phyloP scores from a whole-genome alignment of 2,888 invertebrate species.

The Halocaridina rubra region DNA sequence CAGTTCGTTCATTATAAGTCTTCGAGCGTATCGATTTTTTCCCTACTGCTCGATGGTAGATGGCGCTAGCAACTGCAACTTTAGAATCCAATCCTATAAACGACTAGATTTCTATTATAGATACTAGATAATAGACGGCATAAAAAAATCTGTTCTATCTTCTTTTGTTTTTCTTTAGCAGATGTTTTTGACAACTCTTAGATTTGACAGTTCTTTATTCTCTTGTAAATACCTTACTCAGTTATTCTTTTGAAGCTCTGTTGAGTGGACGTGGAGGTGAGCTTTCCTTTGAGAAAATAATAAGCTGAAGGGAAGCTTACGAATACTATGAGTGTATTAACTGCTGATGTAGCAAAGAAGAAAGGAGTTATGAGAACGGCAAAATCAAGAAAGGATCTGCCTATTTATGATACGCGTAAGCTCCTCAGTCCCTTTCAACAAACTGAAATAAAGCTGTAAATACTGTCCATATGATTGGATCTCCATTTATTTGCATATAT shows the following conservation, averaged over 20 bases:
- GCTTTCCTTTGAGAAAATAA: not conserved
- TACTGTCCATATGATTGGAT: no score
- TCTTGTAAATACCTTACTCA: conserved; percentile 41
- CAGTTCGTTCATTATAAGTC: conserved; percentile 22
- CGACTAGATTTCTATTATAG: not conserved
- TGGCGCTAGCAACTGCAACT: conserved; percentile 2
- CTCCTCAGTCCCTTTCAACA: no score
- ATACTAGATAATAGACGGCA: not conserved
- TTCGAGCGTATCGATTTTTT: conserved; percentile 22
- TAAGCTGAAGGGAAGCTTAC: not conserved
- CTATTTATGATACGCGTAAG: conserved; percentile 28
- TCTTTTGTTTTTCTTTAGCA: not conserved
- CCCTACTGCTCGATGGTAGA: not conserved
- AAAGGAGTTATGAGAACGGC: conserved; percentile 43
- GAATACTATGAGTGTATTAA: conserved; percentile 47
- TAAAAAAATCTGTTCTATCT: not conserved
- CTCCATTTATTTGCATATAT: not conserved
- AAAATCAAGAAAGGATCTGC: conserved; percentile 32
- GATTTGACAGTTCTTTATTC: conserved; percentile 33
- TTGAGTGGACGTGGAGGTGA: not conserved
- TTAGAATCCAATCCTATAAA: not conserved
- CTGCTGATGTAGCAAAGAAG: conserved; percentile 28
- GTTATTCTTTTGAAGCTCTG: conserved; percentile 4
- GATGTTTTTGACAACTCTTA: not conserved
- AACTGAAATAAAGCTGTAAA: no score